Evolutionary conservation across 2,888 invertebrate species (phyloP).

Genomic region (Brachylomia viminalis): DNA sequence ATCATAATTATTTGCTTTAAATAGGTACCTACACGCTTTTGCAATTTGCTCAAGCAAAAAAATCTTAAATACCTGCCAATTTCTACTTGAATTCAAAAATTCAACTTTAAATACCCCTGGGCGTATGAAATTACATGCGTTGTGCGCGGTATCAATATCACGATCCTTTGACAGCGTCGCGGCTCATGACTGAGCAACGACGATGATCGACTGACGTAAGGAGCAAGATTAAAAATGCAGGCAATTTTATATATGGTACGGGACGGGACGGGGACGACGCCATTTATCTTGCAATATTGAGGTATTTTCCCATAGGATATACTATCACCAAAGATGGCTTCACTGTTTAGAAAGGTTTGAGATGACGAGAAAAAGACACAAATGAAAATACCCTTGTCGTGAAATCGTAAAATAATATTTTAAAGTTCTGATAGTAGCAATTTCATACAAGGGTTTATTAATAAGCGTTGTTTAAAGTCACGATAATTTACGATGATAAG

Average conservation of each 20-base stretch:
- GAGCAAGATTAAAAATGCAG: constrained; percentile 60
- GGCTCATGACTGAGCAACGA: constrained; percentile 40
- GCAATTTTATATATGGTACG: constrained; percentile 33
- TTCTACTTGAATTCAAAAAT: constrained; percentile 10
- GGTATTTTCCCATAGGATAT: no score
- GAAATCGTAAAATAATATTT: no score
- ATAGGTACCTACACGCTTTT: background rate
- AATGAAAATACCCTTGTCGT: no score
- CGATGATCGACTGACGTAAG: constrained; percentile 56
- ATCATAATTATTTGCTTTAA: background rate
- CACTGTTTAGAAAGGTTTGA: no score
- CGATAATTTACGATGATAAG: no score
- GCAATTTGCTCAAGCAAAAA: background rate
- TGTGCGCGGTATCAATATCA: constrained; percentile 38
- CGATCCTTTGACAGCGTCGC: constrained; percentile 34
- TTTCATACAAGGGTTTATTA: no score
- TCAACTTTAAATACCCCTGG: constrained; percentile 2
- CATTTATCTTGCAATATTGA: no score
- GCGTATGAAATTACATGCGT: constrained; percentile 48
- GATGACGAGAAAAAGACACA: no score
- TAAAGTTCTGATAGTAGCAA: no score
- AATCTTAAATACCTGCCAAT: background rate
- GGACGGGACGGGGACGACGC: constrained; percentile 48
- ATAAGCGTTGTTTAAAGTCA: no score
- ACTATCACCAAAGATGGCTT: no score